Conservation (phyloP, 2,888 invertebrate genomes). For the Lapara coniferarum region DNA sequence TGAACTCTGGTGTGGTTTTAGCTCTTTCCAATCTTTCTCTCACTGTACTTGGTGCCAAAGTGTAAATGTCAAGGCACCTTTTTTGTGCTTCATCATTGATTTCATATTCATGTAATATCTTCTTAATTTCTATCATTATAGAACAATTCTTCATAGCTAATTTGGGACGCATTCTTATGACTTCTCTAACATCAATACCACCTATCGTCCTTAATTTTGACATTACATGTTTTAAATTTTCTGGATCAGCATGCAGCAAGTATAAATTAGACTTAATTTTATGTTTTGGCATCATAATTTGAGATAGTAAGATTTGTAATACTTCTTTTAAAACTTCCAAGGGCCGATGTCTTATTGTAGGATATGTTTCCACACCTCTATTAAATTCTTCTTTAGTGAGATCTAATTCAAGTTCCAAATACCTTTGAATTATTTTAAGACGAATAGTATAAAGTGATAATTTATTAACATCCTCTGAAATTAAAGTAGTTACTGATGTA, state of each 20-base stretch:
- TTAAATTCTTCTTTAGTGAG: conserved; percentile 66
- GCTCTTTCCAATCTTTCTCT: conserved; percentile 65
- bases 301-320: conserved; percentile 62
- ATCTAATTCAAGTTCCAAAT: conserved; percentile 71
- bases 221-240: conserved; percentile 69
- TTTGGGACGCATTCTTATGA: conserved; percentile 72
- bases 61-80: conserved; percentile 75
- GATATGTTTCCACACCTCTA: conserved; percentile 70
- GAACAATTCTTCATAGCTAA: conserved; percentile 63
- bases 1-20: conserved; percentile 69
- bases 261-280: conserved; percentile 76
- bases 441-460: conserved; percentile 60
- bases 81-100: conserved; percentile 71
- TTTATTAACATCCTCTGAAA: conserved; percentile 62
- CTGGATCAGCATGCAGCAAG: conserved; percentile 70
- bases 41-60: conserved; percentile 66
- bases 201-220: conserved; percentile 63
- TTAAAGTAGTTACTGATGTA: conserved; percentile 71
- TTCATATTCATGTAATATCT: conserved; percentile 63
- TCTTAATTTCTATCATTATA: conserved; percentile 60
- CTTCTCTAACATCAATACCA: conserved; percentile 74
- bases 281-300: conserved; percentile 61
- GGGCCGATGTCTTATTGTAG: conserved; percentile 75
- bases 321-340: conserved; percentile 68
- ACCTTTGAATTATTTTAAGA: conserved; percentile 73